Percentiles rank a stretch among this genome's conserved stretches.
These are phyloP conservation scores for Rhinichthys klamathensis DNA, from an alignment of 2,113 vertebrate species.

Conservation along the genomic window DNA sequence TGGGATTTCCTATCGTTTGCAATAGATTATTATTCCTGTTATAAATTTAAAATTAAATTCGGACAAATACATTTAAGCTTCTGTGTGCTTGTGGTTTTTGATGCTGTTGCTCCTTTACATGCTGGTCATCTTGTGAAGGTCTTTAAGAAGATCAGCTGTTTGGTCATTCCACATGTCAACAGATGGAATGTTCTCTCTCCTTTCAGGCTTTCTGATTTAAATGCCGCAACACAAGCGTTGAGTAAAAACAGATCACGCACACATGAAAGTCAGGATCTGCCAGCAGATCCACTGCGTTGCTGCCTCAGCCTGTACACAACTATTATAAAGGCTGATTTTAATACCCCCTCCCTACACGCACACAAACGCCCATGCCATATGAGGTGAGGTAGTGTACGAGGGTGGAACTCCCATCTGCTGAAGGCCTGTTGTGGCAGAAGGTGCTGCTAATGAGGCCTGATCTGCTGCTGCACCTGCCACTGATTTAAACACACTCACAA, in stretches of 20 bases:
- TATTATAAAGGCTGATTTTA: conserved; percentile 39
- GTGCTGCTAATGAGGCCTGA: conserved; percentile 83
- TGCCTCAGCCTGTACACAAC: conserved; percentile 3
- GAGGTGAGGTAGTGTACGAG: conserved; percentile 82
- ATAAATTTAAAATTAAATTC: background rate
- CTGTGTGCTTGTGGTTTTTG: background rate
- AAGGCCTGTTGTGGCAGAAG: conserved; percentile 78
- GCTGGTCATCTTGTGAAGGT: background rate
- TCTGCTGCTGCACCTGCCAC: conserved; percentile 83
- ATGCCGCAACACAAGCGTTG: conserved; percentile 1
- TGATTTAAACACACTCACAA: conserved; percentile 67
- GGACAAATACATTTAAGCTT: background rate
- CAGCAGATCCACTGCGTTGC: background rate
- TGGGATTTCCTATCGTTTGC: background rate
- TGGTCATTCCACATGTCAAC: background rate
- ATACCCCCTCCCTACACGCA: conserved; percentile 13
- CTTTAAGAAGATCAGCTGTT: background rate
- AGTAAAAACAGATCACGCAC: conserved; percentile 31
- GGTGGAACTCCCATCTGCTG: conserved; percentile 81
- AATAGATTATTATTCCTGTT: conserved; percentile 7
- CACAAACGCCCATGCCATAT: conserved; percentile 67
- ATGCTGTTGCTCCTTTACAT: background rate
- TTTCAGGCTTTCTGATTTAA: background rate
- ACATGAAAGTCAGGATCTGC: conserved; percentile 19
- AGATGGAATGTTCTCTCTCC: background rate